Evolutionary conservation across 2,113 vertebrate genomes (phyloP).

Genomic region (Paracanthobrama guichenoti): DNA sequence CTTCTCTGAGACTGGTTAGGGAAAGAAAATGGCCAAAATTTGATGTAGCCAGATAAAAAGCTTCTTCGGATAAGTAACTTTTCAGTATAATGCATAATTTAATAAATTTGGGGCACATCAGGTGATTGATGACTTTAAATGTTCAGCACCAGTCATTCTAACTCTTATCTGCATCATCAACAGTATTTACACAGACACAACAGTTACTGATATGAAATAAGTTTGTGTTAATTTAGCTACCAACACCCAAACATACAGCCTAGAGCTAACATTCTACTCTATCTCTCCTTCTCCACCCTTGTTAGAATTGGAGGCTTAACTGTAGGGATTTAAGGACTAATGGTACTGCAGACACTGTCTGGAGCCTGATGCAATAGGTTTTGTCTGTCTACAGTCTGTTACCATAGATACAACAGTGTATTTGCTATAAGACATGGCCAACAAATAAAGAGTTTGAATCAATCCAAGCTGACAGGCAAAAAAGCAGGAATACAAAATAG

Average conservation of each 20-base stretch:
- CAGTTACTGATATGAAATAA: constrained; percentile 54
- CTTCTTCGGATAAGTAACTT: background rate
- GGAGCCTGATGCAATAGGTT: constrained; percentile 44
- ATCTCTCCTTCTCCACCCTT: constrained; percentile 12
- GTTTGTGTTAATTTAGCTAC: constrained; percentile 50
- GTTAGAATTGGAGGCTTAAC: constrained; percentile 60
- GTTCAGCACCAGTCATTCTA: constrained; percentile 4
- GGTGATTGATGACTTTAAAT: constrained; percentile 6
- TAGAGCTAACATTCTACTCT: constrained; percentile 13
- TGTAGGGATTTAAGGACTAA: constrained; percentile 55
- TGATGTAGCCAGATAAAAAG: background rate
- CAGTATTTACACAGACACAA: constrained; percentile 47
- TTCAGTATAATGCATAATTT: background rate
- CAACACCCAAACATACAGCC: constrained; percentile 51
- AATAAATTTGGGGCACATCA: background rate
- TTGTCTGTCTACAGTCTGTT: constrained; percentile 53
- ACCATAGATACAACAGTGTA: constrained; percentile 26
- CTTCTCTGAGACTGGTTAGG: background rate
- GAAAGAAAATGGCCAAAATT: background rate
- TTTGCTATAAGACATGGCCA: constrained; percentile 48
- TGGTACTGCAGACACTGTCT: constrained; percentile 54
- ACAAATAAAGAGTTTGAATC: constrained; percentile 38
- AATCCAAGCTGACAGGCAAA: background rate
- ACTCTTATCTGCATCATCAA: background rate
- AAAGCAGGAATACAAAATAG: background rate